Percentiles rank a stretch among this genome's conserved stretches.
Conservation (phyloP, 2,888 invertebrate species). For the Cheilosia urbana region DNA sequence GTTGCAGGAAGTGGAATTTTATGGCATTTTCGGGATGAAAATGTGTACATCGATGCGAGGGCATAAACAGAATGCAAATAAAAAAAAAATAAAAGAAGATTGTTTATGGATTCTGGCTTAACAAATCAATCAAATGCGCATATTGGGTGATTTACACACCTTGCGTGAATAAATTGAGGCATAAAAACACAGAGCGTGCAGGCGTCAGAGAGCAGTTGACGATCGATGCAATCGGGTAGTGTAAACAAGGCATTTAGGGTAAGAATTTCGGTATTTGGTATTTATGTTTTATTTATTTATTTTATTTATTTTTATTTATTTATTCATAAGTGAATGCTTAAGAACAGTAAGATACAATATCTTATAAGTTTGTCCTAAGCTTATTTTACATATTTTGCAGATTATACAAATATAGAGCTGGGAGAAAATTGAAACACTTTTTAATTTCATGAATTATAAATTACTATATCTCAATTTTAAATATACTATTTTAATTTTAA, state of each 20-base stretch:
- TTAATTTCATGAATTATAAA: too few relatives aligned
- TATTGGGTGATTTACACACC: conserved; percentile 49
- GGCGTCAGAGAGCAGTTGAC: conserved; percentile 1
- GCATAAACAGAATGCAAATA: conserved; percentile 54
- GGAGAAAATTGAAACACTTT: too few relatives aligned
- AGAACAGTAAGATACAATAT: too few relatives aligned
- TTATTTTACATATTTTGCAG: too few relatives aligned
- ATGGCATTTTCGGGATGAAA: conserved; percentile 41
- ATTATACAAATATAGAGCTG: too few relatives aligned
- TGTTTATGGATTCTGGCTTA: conserved; percentile 36
- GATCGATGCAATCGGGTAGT: conserved; percentile 49
- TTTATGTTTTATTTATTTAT: too few relatives aligned
- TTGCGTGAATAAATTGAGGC: conserved; percentile 16
- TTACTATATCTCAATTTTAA: too few relatives aligned
- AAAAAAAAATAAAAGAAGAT: conserved; percentile 20
- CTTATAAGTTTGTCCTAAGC: too few relatives aligned
- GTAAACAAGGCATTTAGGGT: conserved; percentile 46
- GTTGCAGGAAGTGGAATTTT: conserved; percentile 49
- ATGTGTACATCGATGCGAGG: conserved; percentile 12
- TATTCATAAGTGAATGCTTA: too few relatives aligned
- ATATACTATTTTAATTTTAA: too few relatives aligned
- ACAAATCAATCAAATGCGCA: conserved; percentile 49
- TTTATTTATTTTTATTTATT: too few relatives aligned
- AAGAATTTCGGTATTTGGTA: conserved; percentile 2
- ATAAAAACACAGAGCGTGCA: conserved; percentile 18